Conservation (phyloP, 2,888 invertebrate species). For the Sepiola atlantica region DNA sequence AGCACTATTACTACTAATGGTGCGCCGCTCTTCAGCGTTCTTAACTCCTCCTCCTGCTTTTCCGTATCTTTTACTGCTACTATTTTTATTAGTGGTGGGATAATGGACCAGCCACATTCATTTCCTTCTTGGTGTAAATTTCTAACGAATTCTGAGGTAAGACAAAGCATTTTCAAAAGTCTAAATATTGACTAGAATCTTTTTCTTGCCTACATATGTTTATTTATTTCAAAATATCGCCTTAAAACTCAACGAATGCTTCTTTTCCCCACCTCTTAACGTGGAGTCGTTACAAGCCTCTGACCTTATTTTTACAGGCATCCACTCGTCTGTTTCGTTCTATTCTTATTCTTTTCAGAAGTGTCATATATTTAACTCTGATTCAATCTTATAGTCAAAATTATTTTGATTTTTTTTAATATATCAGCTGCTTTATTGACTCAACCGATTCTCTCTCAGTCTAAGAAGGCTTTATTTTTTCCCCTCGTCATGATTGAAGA, state of each 20-base stretch:
- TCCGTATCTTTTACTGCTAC: neutral
- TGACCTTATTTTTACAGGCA: neutral
- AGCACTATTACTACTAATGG: neutral
- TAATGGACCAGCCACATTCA: slow-evolving; percentile 39
- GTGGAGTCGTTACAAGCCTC: neutral
- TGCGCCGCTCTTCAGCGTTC: neutral
- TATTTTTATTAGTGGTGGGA: slow-evolving; percentile 6
- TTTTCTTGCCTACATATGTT: neutral
- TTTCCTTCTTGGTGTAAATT: slow-evolving; percentile 42
- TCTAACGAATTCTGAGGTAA: slow-evolving; percentile 41
- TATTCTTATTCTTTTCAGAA: neutral
- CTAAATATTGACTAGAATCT: neutral
- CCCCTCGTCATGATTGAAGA: neutral
- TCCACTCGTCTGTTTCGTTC: neutral
- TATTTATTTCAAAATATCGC: neutral
- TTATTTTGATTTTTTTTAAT: neutral
- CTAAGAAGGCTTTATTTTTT: neutral
- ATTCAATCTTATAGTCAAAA: neutral
- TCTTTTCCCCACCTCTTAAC: neutral
- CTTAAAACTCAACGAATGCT: neutral
- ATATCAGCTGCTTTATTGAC: neutral
- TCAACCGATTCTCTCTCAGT: neutral
- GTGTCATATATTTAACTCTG: neutral
- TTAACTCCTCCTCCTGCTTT: neutral
- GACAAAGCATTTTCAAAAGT: neutral